Evolutionary conservation across 2,113 vertebrate genomes (phyloP).

Genomic region (Falcunculus frontatus): DNA sequence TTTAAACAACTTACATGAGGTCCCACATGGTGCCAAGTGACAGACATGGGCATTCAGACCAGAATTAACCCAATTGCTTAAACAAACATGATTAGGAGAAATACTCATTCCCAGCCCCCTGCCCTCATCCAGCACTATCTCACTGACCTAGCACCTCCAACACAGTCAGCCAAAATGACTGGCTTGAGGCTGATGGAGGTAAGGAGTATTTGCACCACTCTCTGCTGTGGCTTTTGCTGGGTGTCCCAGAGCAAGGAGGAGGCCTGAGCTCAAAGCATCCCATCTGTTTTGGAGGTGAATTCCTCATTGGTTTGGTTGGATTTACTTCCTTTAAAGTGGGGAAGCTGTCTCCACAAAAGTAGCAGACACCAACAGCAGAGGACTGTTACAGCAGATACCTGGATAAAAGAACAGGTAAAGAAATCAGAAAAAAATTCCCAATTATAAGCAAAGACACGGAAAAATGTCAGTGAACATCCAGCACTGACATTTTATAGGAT

Average conservation of each 20-base stretch:
- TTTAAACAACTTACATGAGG: background rate
- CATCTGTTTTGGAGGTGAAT: background rate
- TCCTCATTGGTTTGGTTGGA: background rate
- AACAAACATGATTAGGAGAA: background rate
- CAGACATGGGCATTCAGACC: background rate
- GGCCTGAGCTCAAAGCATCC: background rate
- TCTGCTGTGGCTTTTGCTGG: background rate
- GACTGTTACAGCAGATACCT: background rate
- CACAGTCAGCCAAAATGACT: rapidly evolving
- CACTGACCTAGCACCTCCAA: background rate
- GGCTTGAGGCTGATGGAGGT: rapidly evolving
- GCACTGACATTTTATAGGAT: background rate
- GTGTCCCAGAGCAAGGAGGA: background rate
- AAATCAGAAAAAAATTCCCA: background rate
- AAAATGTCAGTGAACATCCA: background rate
- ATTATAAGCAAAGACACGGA: background rate
- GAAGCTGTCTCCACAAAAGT: background rate
- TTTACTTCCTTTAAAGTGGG: rapidly evolving
- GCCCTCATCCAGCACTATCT: background rate
- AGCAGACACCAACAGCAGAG: background rate
- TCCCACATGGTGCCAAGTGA: rapidly evolving
- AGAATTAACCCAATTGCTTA: background rate
- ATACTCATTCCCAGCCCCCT: background rate
- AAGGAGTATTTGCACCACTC: rapidly evolving
- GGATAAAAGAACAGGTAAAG: background rate